Evolutionary conservation across 2,888 invertebrate genomes (phyloP).

Genomic region (Phalera bucephala): DNA sequence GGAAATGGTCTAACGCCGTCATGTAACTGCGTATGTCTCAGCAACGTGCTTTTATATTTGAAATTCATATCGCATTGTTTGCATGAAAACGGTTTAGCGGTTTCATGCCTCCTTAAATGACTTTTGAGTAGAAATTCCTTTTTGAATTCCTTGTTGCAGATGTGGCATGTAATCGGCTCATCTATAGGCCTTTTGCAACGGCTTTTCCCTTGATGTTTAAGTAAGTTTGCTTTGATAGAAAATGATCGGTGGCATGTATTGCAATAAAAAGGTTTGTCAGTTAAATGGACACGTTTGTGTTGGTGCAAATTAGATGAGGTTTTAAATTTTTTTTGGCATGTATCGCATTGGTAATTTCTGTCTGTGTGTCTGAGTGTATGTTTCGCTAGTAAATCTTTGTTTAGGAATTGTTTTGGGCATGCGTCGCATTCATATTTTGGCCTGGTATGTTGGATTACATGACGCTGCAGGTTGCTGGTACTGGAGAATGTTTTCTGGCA

Average conservation of each 20-base stretch:
- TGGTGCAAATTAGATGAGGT: slow-evolving; percentile 44
- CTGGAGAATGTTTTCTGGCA: slow-evolving; percentile 33
- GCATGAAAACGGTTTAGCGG: slow-evolving; percentile 22
- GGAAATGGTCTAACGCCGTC: slow-evolving; percentile 36
- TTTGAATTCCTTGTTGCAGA: slow-evolving; percentile 34
- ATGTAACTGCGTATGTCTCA: slow-evolving; percentile 51
- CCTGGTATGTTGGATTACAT: slow-evolving; percentile 24
- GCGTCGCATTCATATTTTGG: slow-evolving; percentile 19
- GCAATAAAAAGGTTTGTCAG: slow-evolving; percentile 36
- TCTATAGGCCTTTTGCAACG: slow-evolving; percentile 19
- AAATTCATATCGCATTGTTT: slow-evolving; percentile 35
- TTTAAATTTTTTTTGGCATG: slow-evolving; percentile 46
- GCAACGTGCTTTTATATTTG: slow-evolving; percentile 55
- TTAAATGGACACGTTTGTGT: slow-evolving; percentile 40
- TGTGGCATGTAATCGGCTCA: slow-evolving; percentile 19
- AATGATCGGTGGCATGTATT: slow-evolving; percentile 30
- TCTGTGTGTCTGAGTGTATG: slow-evolving; percentile 25
- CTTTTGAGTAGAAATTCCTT: slow-evolving; percentile 32
- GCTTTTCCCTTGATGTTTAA: slow-evolving; percentile 26
- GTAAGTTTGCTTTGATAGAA: slow-evolving; percentile 31
- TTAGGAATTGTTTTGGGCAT: slow-evolving; percentile 23
- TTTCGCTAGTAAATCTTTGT: slow-evolving; percentile 16
- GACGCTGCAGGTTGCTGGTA: slow-evolving; percentile 26
- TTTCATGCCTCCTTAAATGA: slow-evolving; percentile 33
- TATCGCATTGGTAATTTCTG: slow-evolving; percentile 30